These are phyloP conservation scores for Miltochrista miniata DNA, from an alignment of 2,888 invertebrate genomes.

Conservation along the genomic window DNA sequence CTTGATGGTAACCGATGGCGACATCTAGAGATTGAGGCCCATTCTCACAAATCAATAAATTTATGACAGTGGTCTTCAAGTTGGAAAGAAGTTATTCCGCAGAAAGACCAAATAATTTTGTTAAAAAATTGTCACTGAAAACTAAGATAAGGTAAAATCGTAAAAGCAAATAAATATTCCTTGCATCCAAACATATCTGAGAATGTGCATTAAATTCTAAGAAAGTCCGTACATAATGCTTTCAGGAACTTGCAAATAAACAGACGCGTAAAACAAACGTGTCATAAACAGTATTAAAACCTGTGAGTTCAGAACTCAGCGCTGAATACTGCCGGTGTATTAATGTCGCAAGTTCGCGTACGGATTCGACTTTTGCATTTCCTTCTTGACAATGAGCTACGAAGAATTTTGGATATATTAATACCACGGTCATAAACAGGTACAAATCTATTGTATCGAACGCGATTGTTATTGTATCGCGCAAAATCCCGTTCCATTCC, in stretches of 20 bases:
- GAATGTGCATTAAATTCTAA: slow-evolving; percentile 32
- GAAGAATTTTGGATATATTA: slow-evolving; percentile 20
- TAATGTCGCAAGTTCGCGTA: slow-evolving; percentile 65
- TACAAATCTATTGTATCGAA: no score
- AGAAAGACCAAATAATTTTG: no score
- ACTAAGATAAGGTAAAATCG: no score
- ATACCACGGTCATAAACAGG: no score
- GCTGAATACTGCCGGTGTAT: slow-evolving; percentile 52
- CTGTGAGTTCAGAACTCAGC: slow-evolving; percentile 47
- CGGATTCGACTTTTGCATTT: slow-evolving; percentile 66
- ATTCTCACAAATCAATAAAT: no score
- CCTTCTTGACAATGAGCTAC: slow-evolving; percentile 29
- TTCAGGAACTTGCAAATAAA: slow-evolving; percentile 57
- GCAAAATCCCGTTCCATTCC: no score
- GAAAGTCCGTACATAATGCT: slow-evolving; percentile 48
- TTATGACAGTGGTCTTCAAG: no score
- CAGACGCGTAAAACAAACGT: slow-evolving; percentile 72
- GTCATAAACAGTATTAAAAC: slow-evolving; percentile 79
- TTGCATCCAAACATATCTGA: neutral
- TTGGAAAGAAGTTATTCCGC: no score
- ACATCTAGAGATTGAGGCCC: no score
- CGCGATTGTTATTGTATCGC: no score
- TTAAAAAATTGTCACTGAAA: no score
- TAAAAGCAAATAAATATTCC: neutral
- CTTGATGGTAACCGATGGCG: no score